Conservation (phyloP, 2,888 invertebrate species). For the Pristionchus mayeri region DNA sequence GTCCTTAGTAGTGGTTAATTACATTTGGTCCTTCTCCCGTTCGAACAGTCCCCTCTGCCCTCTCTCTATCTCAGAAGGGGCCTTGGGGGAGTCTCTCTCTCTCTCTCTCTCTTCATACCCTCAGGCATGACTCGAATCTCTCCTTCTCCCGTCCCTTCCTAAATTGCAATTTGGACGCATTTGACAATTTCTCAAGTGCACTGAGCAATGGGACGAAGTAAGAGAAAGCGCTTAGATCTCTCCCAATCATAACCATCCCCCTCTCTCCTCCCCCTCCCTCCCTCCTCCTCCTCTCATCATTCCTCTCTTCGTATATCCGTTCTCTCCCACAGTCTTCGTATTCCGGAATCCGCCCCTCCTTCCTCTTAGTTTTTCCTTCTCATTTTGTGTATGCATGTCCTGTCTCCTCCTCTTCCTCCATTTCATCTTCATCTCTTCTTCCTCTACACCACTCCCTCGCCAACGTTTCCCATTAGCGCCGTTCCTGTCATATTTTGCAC, state of each 20-base stretch:
- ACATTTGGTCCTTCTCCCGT: conserved; percentile 21
- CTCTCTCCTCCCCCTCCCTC: no score
- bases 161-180: conserved; percentile 42
- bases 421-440: neutral
- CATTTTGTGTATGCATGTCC: conserved; percentile 16
- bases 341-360: conserved; percentile 32
- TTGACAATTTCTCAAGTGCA: conserved; percentile 36
- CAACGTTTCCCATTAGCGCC: neutral
- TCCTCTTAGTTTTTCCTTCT: conserved; percentile 9
- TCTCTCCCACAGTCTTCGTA: neutral
- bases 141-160: neutral
- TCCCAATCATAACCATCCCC: conserved; percentile 2
- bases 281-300: neutral
- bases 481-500: conserved; percentile 8
- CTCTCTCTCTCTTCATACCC: neutral
- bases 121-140: conserved; percentile 13
- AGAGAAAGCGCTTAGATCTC: conserved; percentile 26
- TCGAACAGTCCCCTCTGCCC: conserved; percentile 6
- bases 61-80: conserved; percentile 33
- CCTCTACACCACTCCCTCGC: neutral
- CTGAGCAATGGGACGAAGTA: conserved; percentile 5
- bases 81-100: conserved; percentile 36
- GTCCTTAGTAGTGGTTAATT: conserved; percentile 45
- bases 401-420: neutral
- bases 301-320: conserved; percentile 4